Conservation (phyloP, 2,113 vertebrate genomes). For the Turdus rufiventris region DNA sequence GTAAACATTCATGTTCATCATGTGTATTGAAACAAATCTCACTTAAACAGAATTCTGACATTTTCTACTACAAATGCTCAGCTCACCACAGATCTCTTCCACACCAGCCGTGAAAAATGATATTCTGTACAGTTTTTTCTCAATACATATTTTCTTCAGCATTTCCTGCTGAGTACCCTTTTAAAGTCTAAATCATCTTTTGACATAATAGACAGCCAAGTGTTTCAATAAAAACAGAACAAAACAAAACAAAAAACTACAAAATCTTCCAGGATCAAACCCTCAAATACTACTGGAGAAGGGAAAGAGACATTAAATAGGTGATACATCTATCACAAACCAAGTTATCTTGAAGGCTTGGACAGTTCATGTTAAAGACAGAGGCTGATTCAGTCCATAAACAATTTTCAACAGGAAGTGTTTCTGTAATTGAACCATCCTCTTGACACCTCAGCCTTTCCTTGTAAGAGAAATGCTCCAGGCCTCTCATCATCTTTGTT, state of each 20-base stretch:
- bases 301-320: background rate
- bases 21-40: background rate
- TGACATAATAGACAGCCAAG: slow-evolving; percentile 6
- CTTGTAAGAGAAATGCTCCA: background rate
- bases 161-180: slow-evolving; percentile 31
- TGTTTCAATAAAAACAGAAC: background rate
- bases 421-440: background rate
- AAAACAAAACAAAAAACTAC: background rate
- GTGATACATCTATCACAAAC: background rate
- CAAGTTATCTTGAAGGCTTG: background rate
- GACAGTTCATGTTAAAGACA: background rate
- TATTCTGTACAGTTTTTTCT: slow-evolving; percentile 5
- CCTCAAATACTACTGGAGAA: background rate
- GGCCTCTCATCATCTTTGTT: background rate
- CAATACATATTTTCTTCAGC: slow-evolving; percentile 22
- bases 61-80: background rate
- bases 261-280: background rate
- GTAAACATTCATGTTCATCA: background rate
- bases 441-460: background rate
- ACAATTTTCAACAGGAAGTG: background rate
- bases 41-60: background rate
- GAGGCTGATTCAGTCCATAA: background rate
- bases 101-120: slow-evolving; percentile 25
- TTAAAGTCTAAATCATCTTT: slow-evolving; percentile 49
- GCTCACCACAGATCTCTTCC: background rate